Percentiles rank a stretch among this genome's conserved stretches.
Evolutionary conservation across 2,797 vertebrate genomes (phyloP).

Genomic region (Lindbergichthys nudifrons): DNA sequence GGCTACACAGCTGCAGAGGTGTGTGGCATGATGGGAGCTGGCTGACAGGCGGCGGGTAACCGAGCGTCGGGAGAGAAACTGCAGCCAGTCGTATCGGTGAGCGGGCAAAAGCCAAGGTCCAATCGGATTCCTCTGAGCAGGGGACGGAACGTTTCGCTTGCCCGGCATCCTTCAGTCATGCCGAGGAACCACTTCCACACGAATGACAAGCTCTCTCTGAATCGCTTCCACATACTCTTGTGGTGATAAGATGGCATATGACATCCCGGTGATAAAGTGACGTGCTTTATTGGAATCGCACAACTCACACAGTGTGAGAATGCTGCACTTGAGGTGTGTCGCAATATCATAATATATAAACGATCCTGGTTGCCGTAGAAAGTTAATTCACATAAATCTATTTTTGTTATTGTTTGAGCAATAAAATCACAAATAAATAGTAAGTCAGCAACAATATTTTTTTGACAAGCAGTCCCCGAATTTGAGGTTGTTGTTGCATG

Average conservation of each 20-base stretch:
- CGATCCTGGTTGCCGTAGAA: not conserved
- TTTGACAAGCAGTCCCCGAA: slow-evolving; percentile 62
- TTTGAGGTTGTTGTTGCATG: slow-evolving; percentile 69
- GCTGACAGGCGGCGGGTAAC: slow-evolving; percentile 54
- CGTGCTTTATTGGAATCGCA: slow-evolving; percentile 23
- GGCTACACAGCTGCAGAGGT: slow-evolving; percentile 51
- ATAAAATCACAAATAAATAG: slow-evolving; percentile 28
- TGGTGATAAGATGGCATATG: slow-evolving; percentile 35
- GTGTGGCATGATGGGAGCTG: slow-evolving; percentile 53
- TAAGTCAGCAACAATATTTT: slow-evolving; percentile 45
- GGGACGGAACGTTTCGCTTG: slow-evolving; percentile 34
- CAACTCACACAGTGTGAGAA: slow-evolving; percentile 41
- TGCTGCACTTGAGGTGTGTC: slow-evolving; percentile 11
- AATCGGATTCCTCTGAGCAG: slow-evolving; percentile 39
- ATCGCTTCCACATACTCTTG: slow-evolving; percentile 34
- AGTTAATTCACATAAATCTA: not conserved
- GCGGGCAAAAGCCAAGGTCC: slow-evolving; percentile 21
- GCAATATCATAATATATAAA: not conserved
- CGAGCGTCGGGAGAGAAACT: slow-evolving; percentile 38
- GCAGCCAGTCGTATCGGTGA: slow-evolving; percentile 33
- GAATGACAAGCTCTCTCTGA: slow-evolving; percentile 39
- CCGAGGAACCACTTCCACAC: slow-evolving; percentile 42
- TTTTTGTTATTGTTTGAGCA: not conserved
- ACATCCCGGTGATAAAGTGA: slow-evolving; percentile 20
- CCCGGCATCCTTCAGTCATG: slow-evolving; percentile 35